phyloP scores from a whole-genome alignment of 1,140 invertebrate species.

The Listronotus oregonensis region DNA sequence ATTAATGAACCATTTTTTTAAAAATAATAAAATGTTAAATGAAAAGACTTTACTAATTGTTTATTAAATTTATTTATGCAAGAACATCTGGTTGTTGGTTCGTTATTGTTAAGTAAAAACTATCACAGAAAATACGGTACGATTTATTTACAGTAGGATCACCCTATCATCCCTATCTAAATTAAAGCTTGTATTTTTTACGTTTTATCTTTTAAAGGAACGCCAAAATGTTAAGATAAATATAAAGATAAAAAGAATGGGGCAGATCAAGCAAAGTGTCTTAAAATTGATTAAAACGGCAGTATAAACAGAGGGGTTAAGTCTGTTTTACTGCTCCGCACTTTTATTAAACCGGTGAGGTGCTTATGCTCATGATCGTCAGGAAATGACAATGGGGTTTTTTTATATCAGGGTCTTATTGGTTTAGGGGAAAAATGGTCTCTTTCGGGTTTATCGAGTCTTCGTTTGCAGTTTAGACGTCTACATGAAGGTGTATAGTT shows the following conservation, averaged over 20 bases:
- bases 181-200: conserved; percentile 8
- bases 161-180: not conserved
- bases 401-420: conserved; percentile 21
- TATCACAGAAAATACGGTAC: too few relatives aligned
- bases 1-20: too few relatives aligned
- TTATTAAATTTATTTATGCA: too few relatives aligned
- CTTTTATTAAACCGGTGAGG: conserved; percentile 22
- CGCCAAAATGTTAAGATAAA: conserved; percentile 52
- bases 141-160: not conserved
- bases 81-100: too few relatives aligned
- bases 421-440: conserved; percentile 17
- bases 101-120: too few relatives aligned
- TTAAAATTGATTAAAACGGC: conserved; percentile 54
- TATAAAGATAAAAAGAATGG: conserved; percentile 48
- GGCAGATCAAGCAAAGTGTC: conserved; percentile 50
- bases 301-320: conserved; percentile 49
- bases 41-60: too few relatives aligned
- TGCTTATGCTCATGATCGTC: conserved; percentile 21
- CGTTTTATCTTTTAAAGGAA: conserved; percentile 51
- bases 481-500: conserved; percentile 6
- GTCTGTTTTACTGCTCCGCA: conserved; percentile 32
- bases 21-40: too few relatives aligned
- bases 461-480: conserved; percentile 9
- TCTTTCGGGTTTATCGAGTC: conserved; percentile 1
- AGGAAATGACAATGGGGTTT: conserved; percentile 22